These are phyloP conservation scores for Sebastes umbrosus DNA, from an alignment of 2,797 vertebrate genomes.

Conservation along the genomic window DNA sequence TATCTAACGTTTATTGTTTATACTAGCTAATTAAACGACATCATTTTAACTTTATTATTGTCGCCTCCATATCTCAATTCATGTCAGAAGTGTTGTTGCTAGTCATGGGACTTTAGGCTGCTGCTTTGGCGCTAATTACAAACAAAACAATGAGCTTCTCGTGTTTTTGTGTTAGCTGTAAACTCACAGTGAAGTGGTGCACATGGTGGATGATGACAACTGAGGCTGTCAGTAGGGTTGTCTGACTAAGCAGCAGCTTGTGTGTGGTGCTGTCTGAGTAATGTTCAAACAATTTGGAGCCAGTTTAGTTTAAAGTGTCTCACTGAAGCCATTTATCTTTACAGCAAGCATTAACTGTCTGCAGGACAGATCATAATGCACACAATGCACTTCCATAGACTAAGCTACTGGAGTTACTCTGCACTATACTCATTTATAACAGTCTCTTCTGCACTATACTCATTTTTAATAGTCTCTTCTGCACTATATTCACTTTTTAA, in stretches of 20 bases:
- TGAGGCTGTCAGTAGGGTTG: constrained; percentile 48
- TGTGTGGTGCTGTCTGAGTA: neutral
- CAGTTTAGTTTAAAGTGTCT: neutral
- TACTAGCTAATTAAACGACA: neutral
- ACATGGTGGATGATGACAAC: constrained; percentile 55
- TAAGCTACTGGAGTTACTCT: too few species aligned
- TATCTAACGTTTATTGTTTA: neutral
- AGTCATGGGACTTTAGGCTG: neutral
- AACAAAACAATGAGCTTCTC: neutral
- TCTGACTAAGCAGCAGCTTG: neutral
- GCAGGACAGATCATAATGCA: too few species aligned
- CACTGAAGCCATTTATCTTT: neutral
- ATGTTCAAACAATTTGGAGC: neutral
- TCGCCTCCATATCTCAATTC: neutral
- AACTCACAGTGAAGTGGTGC: neutral
- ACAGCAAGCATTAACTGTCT: too few species aligned
- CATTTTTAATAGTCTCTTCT: too few species aligned
- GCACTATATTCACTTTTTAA: too few species aligned
- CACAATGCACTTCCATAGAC: too few species aligned
- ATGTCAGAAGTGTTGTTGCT: neutral
- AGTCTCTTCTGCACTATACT: too few species aligned
- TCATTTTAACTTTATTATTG: neutral
- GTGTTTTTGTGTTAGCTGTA: neutral
- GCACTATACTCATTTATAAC: too few species aligned
- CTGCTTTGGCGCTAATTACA: neutral